Evolutionary conservation across 2,113 vertebrate species (phyloP), one percentile per base, ranked within the genome.

Genomic region (Pseudopodoces humilis): DNA sequence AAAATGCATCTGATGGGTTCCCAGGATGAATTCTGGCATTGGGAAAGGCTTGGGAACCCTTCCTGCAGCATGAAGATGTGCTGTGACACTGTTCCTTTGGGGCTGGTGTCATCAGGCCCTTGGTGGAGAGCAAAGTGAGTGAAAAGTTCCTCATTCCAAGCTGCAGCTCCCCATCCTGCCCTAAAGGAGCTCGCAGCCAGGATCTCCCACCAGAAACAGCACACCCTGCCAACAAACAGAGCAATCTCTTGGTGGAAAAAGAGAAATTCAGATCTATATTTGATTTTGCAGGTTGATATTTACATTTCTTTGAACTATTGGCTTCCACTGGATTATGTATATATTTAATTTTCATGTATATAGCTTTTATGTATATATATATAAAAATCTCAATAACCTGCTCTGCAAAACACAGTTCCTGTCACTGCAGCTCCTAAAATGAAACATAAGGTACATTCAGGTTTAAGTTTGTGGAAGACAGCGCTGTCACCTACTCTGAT

Each of bases 381-480:
- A 55, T 4, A 31, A 8, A 88, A 83, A 62, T 63, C 33, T 78
- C 83, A 56, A n/a, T 92, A 77, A 88, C 15, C 37, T 88, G n/a
- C 50, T 39, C 50, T 56, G 71, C 68, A 74, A 71, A 75, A 39
- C 28, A 31, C 17, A 58, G 50, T 28, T 60, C 83, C 95, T 82
- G 56, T 31, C 46, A 41, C 33, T 92, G 63, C 46, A 52, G 25
- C 22, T 65, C 35, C 64, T 95, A 95, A 97, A 96, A 97, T 96
- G 89, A 93, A 85, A 35, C 24, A 12, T 55, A 68, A 89, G 49
- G 80, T 91, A 30, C 18, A 55, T 80, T 78, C 55, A 96, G 69
- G 65, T 92, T 97, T 81, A 88, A 94, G 46, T 94, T 88, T 94
- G 81, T 93, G 52, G 88, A 88, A 91, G 33, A 37, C 58, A 49